A percentile compares a stretch with the other conserved stretches of the same genome.
Conservation (phyloP, 2,113 vertebrate genomes). For the Charadrius vociferus region DNA sequence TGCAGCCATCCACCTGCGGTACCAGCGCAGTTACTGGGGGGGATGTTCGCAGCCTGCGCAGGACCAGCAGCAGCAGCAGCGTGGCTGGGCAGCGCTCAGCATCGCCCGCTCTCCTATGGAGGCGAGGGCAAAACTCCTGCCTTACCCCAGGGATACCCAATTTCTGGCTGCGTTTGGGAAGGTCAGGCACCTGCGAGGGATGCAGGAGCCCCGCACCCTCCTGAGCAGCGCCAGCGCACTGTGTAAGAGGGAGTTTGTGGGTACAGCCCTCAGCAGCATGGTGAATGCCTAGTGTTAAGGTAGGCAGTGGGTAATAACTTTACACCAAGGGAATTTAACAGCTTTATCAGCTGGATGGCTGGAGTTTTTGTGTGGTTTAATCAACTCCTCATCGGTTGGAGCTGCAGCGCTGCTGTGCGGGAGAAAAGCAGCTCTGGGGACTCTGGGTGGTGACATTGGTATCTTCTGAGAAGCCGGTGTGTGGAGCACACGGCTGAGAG, state of each 20-base stretch:
- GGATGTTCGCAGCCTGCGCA: rapidly evolving
- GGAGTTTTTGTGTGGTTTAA: background rate
- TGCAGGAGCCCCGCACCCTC: background rate
- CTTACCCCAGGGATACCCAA: rapidly evolving
- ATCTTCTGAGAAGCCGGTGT: background rate
- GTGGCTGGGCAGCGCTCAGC: background rate
- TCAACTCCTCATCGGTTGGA: rapidly evolving
- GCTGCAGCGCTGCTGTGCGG: background rate
- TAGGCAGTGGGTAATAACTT: background rate
- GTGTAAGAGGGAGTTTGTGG: background rate
- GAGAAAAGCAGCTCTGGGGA: background rate
- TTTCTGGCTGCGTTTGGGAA: background rate
- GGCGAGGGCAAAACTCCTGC: background rate
- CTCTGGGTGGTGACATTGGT: background rate
- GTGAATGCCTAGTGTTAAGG: rapidly evolving
- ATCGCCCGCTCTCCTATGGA: rapidly evolving
- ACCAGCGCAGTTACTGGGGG: rapidly evolving
- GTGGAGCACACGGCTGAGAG: background rate
- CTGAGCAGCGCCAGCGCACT: background rate
- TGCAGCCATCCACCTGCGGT: background rate
- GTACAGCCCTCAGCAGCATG: rapidly evolving
- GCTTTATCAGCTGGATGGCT: background rate
- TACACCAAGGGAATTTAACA: too few species aligned
- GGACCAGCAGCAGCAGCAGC: background rate
- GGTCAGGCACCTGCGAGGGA: background rate